Evolutionary conservation across 2,888 invertebrate genomes (phyloP), one percentile per base, ranked within the genome.

Genomic region (Resseliella maxima): DNA sequence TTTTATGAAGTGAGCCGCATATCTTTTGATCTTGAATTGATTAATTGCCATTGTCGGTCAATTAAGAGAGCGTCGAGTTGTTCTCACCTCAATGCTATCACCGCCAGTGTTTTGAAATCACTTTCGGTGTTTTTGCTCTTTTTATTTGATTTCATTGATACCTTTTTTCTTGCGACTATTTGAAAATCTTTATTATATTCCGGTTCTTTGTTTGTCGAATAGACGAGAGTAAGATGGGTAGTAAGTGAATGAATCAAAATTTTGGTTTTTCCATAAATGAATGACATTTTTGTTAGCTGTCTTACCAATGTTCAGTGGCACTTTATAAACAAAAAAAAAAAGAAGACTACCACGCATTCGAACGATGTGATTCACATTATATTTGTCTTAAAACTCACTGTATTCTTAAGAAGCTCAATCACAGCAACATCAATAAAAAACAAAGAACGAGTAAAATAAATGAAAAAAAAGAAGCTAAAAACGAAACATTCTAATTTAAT

Each of bases 21-120:
- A 38, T 83, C 83, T 38, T 83, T 83, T 83, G 83, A 83, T 83
- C 83, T 38, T 24, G 35, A 2, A 83, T 83, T 83, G 83, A 83
- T 83, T 83, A 83, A 83, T 83, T 83, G 83, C 36, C 41, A 83
- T 83, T 83, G 36, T 83, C 83, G 83, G 83, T 83, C 83, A 83
- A 83, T 83, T 83, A 83, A 83, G n/a, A 24, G 83, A 83, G 83
- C 38, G 83, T 38, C n/a, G 72, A 72, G 38, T 8, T 83, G 38
- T 83, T 83, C 83, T 83, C 83, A 83, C 83, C 83, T 83, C 38
- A 72, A 12, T n/a, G n/a, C 35, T 72, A 72, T 10, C 72, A 72
- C 35, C 27, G 18, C 31, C 50, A 50, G 2, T 21, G 15, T 18
- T 6, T 21, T 18, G 50, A 21, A 12, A 50, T 2, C 21, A 31